A percentile compares a stretch with the other conserved stretches of the same genome.
Conservation (phyloP, 37 sponge, comb jelly and placozoan species). For the Eunapius fragilis region DNA sequence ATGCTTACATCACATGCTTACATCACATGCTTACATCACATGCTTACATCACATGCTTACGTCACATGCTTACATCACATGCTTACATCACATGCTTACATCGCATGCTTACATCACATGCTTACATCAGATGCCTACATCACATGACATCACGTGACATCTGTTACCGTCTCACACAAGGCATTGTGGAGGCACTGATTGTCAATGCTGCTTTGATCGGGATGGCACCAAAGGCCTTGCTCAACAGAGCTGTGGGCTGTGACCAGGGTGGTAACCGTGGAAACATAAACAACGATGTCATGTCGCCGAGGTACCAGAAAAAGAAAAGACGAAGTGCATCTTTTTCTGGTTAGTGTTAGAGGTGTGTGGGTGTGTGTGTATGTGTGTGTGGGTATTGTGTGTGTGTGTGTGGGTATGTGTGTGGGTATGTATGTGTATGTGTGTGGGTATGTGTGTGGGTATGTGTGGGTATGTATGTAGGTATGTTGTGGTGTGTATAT, state of each 20-base stretch:
- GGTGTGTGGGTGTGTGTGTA: constrained; percentile 1
- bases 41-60: no score
- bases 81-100: no score
- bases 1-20: no score
- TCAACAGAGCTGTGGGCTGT: background rate
- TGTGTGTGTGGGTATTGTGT: constrained; percentile 5
- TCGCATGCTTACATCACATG: no score
- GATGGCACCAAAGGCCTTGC: constrained; percentile 22
- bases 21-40: no score
- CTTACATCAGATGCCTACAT: no score
- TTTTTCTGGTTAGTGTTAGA: constrained; percentile 20
- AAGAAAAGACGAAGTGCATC: constrained; percentile 18
- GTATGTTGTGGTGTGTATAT: no score
- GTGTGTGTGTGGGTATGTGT: background rate
- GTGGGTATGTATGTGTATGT: background rate
- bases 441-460: no score
- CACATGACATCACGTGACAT: no score
- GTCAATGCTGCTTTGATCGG: constrained; percentile 34
- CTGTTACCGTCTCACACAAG: background rate
- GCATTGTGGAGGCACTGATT: constrained; percentile 43
- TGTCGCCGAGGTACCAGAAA: background rate
- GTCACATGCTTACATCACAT: no score
- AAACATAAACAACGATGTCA: background rate
- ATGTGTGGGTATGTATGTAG: no score
- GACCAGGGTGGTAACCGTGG: background rate